Percentiles rank a stretch among this genome's conserved stretches.
Evolutionary conservation across 1,140 invertebrate species (phyloP).

Genomic region (Stegodyphus dumicola): DNA sequence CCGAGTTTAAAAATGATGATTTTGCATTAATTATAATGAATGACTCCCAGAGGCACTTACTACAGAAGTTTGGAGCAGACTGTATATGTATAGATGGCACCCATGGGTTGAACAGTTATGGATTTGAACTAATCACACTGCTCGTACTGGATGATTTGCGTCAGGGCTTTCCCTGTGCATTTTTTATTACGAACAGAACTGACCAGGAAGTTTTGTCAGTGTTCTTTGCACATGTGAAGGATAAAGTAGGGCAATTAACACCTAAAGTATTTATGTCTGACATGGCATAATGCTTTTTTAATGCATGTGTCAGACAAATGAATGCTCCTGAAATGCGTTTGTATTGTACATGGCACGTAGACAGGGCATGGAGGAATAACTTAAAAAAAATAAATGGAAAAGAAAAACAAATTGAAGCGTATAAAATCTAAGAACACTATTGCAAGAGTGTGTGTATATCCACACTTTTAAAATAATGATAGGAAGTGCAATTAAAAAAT

Average conservation of each 20-base stretch:
- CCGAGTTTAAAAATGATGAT: not conserved
- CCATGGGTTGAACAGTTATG: constrained; percentile 10
- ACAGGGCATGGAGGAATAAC: constrained; percentile 5
- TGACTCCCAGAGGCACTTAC: not conserved
- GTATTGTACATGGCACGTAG: constrained; percentile 38
- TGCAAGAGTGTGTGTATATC: not conserved
- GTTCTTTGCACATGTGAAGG: not conserved
- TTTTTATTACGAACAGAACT: constrained; percentile 2
- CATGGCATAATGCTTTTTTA: constrained; percentile 32
- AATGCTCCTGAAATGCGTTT: not conserved
- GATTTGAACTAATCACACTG: not conserved
- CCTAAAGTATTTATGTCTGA: constrained; percentile 33
- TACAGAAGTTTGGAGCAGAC: constrained; percentile 1
- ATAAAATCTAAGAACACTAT: constrained; percentile 11
- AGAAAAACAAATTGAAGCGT: constrained; percentile 1
- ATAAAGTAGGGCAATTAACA: not conserved
- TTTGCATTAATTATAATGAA: constrained; percentile 13
- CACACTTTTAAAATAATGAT: not conserved
- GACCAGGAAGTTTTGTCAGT: not conserved
- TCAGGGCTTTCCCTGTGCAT: constrained; percentile 15
- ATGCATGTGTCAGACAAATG: constrained; percentile 5
- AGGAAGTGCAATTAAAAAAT: not conserved
- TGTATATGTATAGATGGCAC: constrained; percentile 21
- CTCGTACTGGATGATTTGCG: constrained; percentile 16
- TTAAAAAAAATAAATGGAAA: not conserved